These are phyloP conservation scores for Crenuchus spilurus DNA, from an alignment of 2,797 vertebrate genomes.

Conservation along the genomic window DNA sequence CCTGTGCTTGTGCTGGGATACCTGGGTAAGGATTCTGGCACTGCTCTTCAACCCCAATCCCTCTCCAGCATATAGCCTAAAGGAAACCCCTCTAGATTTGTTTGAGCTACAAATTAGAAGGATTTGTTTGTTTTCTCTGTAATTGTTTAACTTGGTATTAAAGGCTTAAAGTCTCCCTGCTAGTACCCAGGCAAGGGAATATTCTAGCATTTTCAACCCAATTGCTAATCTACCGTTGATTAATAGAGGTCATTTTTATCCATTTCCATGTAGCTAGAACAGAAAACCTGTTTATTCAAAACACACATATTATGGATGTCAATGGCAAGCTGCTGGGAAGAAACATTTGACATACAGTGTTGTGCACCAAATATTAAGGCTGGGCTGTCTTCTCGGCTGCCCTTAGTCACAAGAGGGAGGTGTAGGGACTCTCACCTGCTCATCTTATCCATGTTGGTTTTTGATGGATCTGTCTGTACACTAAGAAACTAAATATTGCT, in stretches of 20 bases:
- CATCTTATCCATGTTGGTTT: no score
- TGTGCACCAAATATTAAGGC: no score
- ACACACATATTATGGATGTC: no score
- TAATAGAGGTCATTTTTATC: neutral
- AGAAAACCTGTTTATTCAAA: no score
- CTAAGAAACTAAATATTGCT: no score
- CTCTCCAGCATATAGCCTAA: neutral
- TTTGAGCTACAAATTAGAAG: neutral
- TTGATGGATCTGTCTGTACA: no score
- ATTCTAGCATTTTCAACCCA: neutral
- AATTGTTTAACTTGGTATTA: neutral
- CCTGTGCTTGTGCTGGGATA: slow-evolving; percentile 81
- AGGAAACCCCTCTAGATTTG: neutral
- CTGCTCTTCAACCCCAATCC: neutral
- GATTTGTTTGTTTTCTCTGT: neutral
- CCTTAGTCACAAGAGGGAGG: no score
- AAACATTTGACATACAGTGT: no score
- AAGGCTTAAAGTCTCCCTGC: neutral
- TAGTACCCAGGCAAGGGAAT: neutral
- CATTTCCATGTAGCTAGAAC: neutral
- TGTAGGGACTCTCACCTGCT: no score
- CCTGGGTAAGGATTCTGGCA: slow-evolving; percentile 79
- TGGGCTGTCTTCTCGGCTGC: no score
- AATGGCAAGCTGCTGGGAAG: no score
- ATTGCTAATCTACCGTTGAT: neutral